phyloP scores from a whole-genome alignment of 2,797 vertebrate species.

The Crenichthys baileyi region DNA sequence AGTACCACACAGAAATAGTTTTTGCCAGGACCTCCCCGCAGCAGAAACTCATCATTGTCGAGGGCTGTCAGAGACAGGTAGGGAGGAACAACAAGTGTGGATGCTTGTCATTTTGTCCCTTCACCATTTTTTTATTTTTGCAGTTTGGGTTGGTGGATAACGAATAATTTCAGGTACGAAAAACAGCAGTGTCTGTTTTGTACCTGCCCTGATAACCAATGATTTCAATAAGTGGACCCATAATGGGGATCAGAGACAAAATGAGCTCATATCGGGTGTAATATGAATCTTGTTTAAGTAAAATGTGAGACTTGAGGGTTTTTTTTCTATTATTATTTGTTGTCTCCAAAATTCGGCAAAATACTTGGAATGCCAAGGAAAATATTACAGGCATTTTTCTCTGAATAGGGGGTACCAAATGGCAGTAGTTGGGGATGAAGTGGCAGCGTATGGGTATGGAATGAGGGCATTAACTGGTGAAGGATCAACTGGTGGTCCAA shows the following conservation, averaged over 20 bases:
- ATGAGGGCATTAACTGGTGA: too few species aligned
- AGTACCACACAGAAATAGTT: constrained; percentile 94
- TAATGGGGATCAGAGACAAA: background rate
- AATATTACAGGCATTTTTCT: too few species aligned
- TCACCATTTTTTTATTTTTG: background rate
- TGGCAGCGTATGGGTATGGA: too few species aligned
- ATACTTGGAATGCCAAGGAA: too few species aligned
- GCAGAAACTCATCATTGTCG: constrained; percentile 96
- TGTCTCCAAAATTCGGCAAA: too few species aligned
- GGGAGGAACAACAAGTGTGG: background rate
- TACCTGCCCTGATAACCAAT: too few species aligned
- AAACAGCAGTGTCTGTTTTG: background rate
- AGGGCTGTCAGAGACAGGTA: constrained; percentile 96
- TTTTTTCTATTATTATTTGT: too few species aligned
- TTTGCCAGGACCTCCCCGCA: constrained; percentile 97
- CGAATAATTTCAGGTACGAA: too few species aligned
- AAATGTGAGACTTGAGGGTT: background rate
- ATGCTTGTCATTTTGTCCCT: background rate
- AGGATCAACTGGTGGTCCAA: too few species aligned
- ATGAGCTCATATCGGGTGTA: background rate
- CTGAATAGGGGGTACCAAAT: too few species aligned
- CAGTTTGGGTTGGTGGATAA: too few species aligned
- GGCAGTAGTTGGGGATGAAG: too few species aligned
- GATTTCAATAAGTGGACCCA: background rate
- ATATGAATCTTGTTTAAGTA: background rate